A percentile compares a stretch with the other conserved stretches of the same genome.
Conservation (phyloP, 2,888 invertebrate genomes). For the Lepidocyrtoides sp. region DNA sequence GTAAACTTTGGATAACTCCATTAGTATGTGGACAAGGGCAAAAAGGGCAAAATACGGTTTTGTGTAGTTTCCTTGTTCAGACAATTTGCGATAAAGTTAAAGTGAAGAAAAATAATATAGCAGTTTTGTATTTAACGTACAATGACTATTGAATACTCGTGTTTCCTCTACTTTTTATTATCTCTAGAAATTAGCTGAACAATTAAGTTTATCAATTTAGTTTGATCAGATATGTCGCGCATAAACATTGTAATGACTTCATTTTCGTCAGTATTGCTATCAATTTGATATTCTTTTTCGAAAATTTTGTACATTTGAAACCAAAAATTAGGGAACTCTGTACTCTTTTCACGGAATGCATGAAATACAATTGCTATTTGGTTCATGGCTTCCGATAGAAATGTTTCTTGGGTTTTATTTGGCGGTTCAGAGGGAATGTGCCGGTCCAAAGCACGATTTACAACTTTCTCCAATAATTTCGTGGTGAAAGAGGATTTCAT, state of each 20-base stretch:
- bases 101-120: no score
- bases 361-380: slow-evolving; percentile 78
- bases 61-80: no score
- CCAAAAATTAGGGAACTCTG: slow-evolving; percentile 78
- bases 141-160: no score
- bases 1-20: no score
- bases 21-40: no score
- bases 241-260: slow-evolving; percentile 36
- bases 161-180: not conserved
- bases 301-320: slow-evolving; percentile 76
- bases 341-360: slow-evolving; percentile 78
- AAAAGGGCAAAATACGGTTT: no score
- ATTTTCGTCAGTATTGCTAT: not conserved
- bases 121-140: no score
- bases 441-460: slow-evolving; percentile 29
- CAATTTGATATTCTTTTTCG: slow-evolving; percentile 47
- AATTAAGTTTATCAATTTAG: slow-evolving; percentile 53
- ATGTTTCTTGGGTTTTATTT: slow-evolving; percentile 26
- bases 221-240: slow-evolving; percentile 36
- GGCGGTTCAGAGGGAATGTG: not conserved
- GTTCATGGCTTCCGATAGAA: slow-evolving; percentile 74
- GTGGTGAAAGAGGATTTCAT: slow-evolving; percentile 70
- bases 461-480: slow-evolving; percentile 69
- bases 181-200: slow-evolving; percentile 65
- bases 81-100: no score